Conservation (phyloP, 2,888 invertebrate genomes). For the Stratiomys singularior region DNA sequence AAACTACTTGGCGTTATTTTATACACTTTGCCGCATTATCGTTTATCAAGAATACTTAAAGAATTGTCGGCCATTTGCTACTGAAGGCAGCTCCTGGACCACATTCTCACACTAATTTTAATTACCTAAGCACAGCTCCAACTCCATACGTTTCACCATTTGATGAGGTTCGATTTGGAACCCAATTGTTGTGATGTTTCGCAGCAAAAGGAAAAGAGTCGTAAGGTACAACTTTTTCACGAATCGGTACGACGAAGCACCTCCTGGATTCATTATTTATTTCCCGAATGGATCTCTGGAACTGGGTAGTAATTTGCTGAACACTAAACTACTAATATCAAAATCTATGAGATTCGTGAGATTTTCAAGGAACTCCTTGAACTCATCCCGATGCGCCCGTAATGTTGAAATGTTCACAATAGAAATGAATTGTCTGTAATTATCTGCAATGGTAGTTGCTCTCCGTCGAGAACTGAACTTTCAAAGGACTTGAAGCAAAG, state of each 20-base stretch:
- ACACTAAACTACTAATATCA: neutral
- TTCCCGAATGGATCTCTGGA: neutral
- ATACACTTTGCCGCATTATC: too few species aligned
- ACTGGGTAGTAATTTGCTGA: neutral
- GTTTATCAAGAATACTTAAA: too few species aligned
- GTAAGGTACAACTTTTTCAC: slow-evolving; percentile 36
- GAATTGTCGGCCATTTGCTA: too few species aligned
- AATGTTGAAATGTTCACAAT: too few species aligned
- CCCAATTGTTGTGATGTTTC: slow-evolving; percentile 46
- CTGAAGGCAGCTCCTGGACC: neutral
- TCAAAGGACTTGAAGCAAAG: too few species aligned
- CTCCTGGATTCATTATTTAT: neutral
- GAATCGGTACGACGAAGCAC: neutral
- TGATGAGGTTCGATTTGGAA: slow-evolving; percentile 57
- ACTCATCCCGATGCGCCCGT: too few species aligned
- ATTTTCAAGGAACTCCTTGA: too few species aligned
- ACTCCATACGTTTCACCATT: slow-evolving; percentile 63
- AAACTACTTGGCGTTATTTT: too few species aligned
- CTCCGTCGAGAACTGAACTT: too few species aligned
- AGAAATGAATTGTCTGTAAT: too few species aligned
- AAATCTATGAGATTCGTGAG: neutral
- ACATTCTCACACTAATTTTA: neutral
- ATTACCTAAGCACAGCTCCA: slow-evolving; percentile 64
- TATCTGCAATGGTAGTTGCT: too few species aligned
- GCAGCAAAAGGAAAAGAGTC: slow-evolving; percentile 45